Base-by-base conservation (phyloP, 2,113 vertebrate genomes). In the Spheniscus mendiculus region DNA sequence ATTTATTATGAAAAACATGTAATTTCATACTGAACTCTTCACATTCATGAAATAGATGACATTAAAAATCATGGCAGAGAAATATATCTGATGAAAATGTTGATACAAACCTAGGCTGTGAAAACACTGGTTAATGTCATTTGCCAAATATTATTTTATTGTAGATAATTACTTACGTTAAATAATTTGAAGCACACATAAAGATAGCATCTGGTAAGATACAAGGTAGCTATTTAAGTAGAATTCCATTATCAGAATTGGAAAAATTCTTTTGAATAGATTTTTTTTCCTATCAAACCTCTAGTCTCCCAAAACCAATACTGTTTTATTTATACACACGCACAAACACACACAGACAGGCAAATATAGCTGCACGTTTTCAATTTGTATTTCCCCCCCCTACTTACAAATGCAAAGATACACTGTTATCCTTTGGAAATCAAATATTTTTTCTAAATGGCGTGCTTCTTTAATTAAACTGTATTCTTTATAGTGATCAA, bases 381-480 rank as follows among this genome's bases (percentile, higher is more conserved):
- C 76, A 88, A 52, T 73, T 97, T 47, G 15, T 91, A 90, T 95
- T 93, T 87, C 36, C 15, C 42, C 42, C 16, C 55, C 45, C 56
- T 86, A 34, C 80, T 95, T 96, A 87, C 44, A 96, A 97, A 96
- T 93, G 87, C 96, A 96, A 97, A 97, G 86, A 97, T 94, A 97
- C 76, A 98, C 63, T 93, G 61, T 94, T 95, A 94, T 97, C 62
- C 86, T 95, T 95, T n/a, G 40, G 94, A 97, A 98, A 97, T 96
- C 74, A 98, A 98, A 95, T 97, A 94, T 97, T 97, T 97, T 83
- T 96, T 74, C 96, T 97, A 96, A 91, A 79, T 9, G 29, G 83
- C 8, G 2, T 94, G 78, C 88, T 97, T 98, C 96, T 98, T 98
- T 98, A 98, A 98, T 98, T 98, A 98, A 98, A 98, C 77, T 69